Base-by-base conservation (phyloP, 2,888 invertebrate genomes). In the Cosmia pyralina region DNA sequence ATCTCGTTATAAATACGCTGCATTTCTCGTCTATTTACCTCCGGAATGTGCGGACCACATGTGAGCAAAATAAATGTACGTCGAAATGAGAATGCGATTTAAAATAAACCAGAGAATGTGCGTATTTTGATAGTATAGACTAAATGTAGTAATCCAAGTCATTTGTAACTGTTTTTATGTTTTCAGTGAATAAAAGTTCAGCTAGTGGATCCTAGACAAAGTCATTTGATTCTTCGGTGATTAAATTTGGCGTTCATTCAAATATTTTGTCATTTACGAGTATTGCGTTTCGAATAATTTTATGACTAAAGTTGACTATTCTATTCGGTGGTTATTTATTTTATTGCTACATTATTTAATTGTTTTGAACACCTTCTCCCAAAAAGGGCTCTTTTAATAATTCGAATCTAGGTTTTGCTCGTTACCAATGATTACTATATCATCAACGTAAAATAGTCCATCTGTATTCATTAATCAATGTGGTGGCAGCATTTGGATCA, bases 71-170 rank as follows among this genome's bases (percentile, higher is more conserved):
- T 64, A 57, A 50, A 57, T 67, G 28, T 64, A 57, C 55, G 59
- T 58, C 50, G 34, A 57, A 57, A 60, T 10, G 13, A 67, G 63
- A 83, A 68, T 70, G 60, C 34, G 70, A 63, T 65, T 80, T 44
- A 50, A 81, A 81, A 81, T 81, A 79, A 79, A 73, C 79, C 34
- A 11, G 41, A 67, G 53, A 83, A 67, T 59, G 60, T 71, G 22
- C 46, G 58, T 71, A 66, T 55, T 75, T 55, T 64, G 28, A 66
- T 65, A 57, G n/a, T 63, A 44, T 46, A 50, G 58, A 62, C 46
- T 38, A 58, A 70, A 38, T 52, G 28, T 62, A 50, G 68, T 75
- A 68, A 66, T 41, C 17, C 6, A 41, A 80, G 57, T 68, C 19
- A 65, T 68, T 58, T 59, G 57, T 78, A 41, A 46, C 52, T 10